Evolutionary conservation across 2,113 vertebrate species (phyloP).

Genomic region (Sander lucioperca): DNA sequence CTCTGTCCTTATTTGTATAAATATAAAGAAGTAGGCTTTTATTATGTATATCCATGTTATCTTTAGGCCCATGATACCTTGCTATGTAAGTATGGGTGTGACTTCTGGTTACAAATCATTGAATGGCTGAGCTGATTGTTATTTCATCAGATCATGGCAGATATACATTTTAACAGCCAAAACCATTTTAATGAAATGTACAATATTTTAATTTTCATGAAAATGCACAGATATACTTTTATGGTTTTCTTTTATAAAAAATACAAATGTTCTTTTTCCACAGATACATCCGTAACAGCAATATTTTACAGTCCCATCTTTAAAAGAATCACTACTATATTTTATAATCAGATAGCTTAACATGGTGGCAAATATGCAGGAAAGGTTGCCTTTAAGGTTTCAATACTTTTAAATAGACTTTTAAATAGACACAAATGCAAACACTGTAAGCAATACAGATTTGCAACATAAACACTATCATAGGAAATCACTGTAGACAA

Average conservation of each 20-base stretch:
- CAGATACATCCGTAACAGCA: slow-evolving; percentile 87
- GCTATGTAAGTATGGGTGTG: background rate
- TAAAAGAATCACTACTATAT: slow-evolving; percentile 75
- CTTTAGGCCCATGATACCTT: background rate
- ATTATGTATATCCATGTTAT: background rate
- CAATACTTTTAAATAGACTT: slow-evolving; percentile 74
- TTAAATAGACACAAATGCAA: slow-evolving; percentile 74
- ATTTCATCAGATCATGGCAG: background rate
- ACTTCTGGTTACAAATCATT: background rate
- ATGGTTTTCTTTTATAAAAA: slow-evolving; percentile 90
- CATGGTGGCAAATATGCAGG: slow-evolving; percentile 65
- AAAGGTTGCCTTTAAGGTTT: slow-evolving; percentile 49
- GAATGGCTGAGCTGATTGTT: background rate
- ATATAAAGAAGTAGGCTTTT: slow-evolving; percentile 10
- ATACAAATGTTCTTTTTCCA: slow-evolving; percentile 88
- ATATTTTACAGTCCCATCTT: slow-evolving; percentile 80
- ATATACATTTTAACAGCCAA: slow-evolving; percentile 18
- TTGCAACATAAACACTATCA: slow-evolving; percentile 65
- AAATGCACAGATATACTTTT: slow-evolving; percentile 65
- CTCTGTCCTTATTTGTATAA: background rate
- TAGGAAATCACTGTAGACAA: slow-evolving; percentile 66
- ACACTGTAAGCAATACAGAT: slow-evolving; percentile 62
- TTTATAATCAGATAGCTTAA: slow-evolving; percentile 72
- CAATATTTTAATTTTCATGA: slow-evolving; percentile 61
- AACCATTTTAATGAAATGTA: slow-evolving; percentile 64